Base-by-base conservation (phyloP, 2,113 vertebrate species). In the Paracanthobrama guichenoti region DNA sequence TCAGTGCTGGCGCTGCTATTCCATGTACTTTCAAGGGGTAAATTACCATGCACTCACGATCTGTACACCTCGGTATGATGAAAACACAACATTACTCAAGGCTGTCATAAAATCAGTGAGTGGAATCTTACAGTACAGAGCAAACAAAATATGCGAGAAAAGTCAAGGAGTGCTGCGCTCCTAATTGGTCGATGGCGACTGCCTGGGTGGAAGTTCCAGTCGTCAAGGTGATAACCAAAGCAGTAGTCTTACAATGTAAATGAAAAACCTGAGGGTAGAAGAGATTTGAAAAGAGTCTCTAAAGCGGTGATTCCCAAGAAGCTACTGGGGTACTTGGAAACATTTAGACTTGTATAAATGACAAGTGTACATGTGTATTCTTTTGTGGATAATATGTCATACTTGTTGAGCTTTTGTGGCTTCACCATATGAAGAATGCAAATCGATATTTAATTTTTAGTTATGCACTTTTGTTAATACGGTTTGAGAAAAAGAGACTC, bases 141-240 rank as follows among this genome's bases (percentile, higher is more conserved):
- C 76, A 76, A 72, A 74, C 66, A 73, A 76, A 86, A 87, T 84
- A 24, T 71, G 79, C 24, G 13, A 31, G 44, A 81, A 64, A 81
- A 71, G 66, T 57, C 42, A 24, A 64, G 10, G 18, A 24, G 60
- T 44, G 72, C 50, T 67, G 39, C 28, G 9, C 57, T 64, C n/a
- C 42, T 90, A 90, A 90, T 90, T 89, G 85, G 80, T 78, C 35
- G 26, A 26, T 18, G 42, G 79, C 18, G 35, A 80, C 76, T 66
- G 28, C 22, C 55, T 67, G 75, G n/a, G 59, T 79, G 77, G 39
- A 24, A 62, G n/a, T 64, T 64, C 14, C 77, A 79, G 59, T 62
- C 35, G 24, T 16, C 73, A 50, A 28, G 73, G 44, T 75, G 73
- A 53, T 44, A 60, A 76, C 22, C 22, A 7, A 46, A 64, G 39